Percentiles rank a stretch among this genome's conserved stretches.
These are phyloP conservation scores for Leptodirus hochenwartii DNA, from an alignment of 2,888 invertebrate genomes.

Conservation along the genomic window DNA sequence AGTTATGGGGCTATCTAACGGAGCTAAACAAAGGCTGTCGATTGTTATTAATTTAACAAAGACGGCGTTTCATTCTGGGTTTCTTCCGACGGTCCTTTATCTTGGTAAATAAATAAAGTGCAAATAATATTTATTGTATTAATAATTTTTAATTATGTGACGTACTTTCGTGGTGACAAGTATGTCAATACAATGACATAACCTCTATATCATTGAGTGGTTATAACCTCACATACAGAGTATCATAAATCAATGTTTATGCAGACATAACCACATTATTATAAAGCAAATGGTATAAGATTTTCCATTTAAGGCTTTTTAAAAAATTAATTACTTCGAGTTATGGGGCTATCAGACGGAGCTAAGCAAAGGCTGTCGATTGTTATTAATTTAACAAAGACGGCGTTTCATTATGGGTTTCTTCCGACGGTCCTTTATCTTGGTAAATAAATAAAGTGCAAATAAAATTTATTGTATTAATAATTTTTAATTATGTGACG, in stretches of 20 bases:
- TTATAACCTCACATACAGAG: too few species aligned
- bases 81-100: conserved; percentile 47
- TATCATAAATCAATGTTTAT: too few species aligned
- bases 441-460: conserved; percentile 29
- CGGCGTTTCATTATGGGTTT: conserved; percentile 49
- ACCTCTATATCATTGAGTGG: too few species aligned
- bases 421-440: conserved; percentile 49
- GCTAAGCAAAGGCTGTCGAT: conserved; percentile 40
- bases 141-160: too few species aligned
- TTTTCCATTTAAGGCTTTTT: too few species aligned
- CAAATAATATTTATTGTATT: too few species aligned
- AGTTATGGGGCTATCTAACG: too few species aligned
- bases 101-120: conserved; percentile 33
- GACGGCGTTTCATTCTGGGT: conserved; percentile 47
- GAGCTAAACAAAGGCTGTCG: conserved; percentile 37
- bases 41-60: conserved; percentile 37
- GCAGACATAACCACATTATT: too few species aligned
- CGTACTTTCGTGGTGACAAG: too few species aligned
- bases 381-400: conserved; percentile 38
- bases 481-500: conserved; percentile 10
- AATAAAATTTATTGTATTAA: neutral
- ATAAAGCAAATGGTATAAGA: too few species aligned
- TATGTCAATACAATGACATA: too few species aligned
- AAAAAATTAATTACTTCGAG: too few species aligned
- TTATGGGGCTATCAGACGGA: conserved; percentile 31